Evolutionary conservation across 2,888 invertebrate genomes (phyloP), one percentile per base, ranked within the genome.

Genomic region (Leptogaster cylindrica): DNA sequence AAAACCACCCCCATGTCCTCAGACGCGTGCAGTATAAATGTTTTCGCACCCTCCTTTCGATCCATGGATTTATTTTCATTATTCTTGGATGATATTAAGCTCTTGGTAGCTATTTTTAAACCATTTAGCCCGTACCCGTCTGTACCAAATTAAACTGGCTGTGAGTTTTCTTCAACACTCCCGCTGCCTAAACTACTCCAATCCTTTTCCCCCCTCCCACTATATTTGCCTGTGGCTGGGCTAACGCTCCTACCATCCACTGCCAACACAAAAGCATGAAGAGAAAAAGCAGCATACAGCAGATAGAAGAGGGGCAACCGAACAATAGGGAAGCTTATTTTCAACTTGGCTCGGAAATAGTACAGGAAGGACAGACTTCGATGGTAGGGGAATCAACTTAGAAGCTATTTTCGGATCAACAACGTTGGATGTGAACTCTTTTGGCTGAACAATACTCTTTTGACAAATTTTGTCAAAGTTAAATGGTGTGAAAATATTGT

Each of bases 11-110:
- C 46, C 23, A 20, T 46, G 46, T 23, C 46, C 46, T 46, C 46
- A 23, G 46, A 46, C 46, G 46, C 46, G 46, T 46, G 18, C 20
- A 46, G 31, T 31, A 8, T 20, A 8, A 46, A 16, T n/a, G 20
- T n/a, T n/a, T n/a, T n/a, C 18, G 44, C 44, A 10, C 44, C 46
- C 23, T 25, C n/a, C n/a, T n/a, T n/a, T n/a, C n/a, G n/a, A n/a
- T n/a, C n/a, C n/a, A n/a, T n/a, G n/a, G n/a, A n/a, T 52, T 52
- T 52, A 52, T 52, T 52, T 52, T 52, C 52, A 52, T 52, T 52
- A 52, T 52, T 52, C 52, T 52, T 20, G 28, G 52, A 52, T 31
- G 52, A 31, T 33, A 52, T 52, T 52, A 52, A 52, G 52, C 52
- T 31, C 52, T 33, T 28, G 50, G 3, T 2, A 18, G 28, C 52